Base-by-base conservation (phyloP, 2,888 invertebrate species). In the Chrysotoxum bicinctum region DNA sequence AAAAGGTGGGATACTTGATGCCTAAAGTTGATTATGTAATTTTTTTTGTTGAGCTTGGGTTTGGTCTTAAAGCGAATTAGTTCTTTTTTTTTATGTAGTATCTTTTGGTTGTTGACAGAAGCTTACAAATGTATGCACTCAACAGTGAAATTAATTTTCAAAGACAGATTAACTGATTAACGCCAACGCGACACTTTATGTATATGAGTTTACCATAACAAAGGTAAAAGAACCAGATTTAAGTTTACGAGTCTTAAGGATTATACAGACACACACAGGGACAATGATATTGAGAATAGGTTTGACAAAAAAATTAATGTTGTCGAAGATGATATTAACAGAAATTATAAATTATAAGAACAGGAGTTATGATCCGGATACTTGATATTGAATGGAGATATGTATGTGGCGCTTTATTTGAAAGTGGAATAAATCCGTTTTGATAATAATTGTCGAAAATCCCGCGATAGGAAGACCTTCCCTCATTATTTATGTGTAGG, bases 1-100 rank as follows among this genome's bases (percentile, higher is more conserved):
- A 30, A 45, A 58, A 82, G 78, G 82, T 78, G 78, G 64, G 74
- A 79, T 78, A 74, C 40, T 78, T 37, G 43, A 69, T 54, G 77
- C 50, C 64, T 58, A 21, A 26, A 10, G 56, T 10, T 81, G 35
- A 48, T 81, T 81, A 76, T 81, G 77, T 66, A 76, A 81, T 26
- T 23, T 14, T 40, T 37, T 30, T 43, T 43, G 19, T 35, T 45
- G 30, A 45, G 66, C 35, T 30, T 48, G 48, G 50, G 76, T 26
- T 60, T 62, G 19, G 14, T 62, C 26, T 58, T 10, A 50, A 7
- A 21, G n/a, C 10, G 16, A 32, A n/a, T 54, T 30, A 26, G n/a
- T 50, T 60, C 1, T 32, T 54, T 40, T 43, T 32, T 14, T 35
- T 73, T 23, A 26, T 21, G 9, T 43, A 40, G 16, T 21, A 1